phyloP scores from a whole-genome alignment of 2,888 invertebrate species.

The Hipparchia semele region DNA sequence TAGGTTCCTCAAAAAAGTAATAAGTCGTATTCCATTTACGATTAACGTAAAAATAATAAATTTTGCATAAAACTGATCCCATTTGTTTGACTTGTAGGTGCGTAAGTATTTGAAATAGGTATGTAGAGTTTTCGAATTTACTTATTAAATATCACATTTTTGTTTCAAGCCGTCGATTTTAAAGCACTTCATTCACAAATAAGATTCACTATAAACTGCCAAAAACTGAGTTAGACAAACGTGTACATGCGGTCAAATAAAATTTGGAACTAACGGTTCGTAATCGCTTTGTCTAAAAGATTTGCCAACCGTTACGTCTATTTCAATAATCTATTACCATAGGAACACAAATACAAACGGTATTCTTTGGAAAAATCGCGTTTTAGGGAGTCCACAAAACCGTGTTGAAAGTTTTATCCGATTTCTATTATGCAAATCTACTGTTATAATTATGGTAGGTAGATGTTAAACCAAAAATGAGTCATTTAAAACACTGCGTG shows the following conservation, averaged over 20 bases:
- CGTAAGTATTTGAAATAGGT: too few relatives aligned
- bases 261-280: conserved; percentile 31
- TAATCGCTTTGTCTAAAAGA: conserved; percentile 18
- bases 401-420: neutral
- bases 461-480: too few relatives aligned
- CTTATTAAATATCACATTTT: neutral
- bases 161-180: neutral
- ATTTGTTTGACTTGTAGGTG: too few relatives aligned
- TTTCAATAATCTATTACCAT: conserved; percentile 30
- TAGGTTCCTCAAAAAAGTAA: too few relatives aligned
- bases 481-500: too few relatives aligned
- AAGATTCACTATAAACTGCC: neutral
- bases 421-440: neutral
- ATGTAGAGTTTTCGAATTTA: neutral
- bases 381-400: neutral
- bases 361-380: conserved; percentile 16
- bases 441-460: too few relatives aligned
- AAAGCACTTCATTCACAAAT: neutral
- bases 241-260: conserved; percentile 26
- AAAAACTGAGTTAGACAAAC: conserved; percentile 21
- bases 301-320: conserved; percentile 35
- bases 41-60: too few relatives aligned
- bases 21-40: too few relatives aligned
- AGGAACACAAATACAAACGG: conserved; percentile 25
- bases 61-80: too few relatives aligned